These are phyloP conservation scores for Creontiades dilutus DNA, from an alignment of 2,888 invertebrate species.

Conservation along the genomic window DNA sequence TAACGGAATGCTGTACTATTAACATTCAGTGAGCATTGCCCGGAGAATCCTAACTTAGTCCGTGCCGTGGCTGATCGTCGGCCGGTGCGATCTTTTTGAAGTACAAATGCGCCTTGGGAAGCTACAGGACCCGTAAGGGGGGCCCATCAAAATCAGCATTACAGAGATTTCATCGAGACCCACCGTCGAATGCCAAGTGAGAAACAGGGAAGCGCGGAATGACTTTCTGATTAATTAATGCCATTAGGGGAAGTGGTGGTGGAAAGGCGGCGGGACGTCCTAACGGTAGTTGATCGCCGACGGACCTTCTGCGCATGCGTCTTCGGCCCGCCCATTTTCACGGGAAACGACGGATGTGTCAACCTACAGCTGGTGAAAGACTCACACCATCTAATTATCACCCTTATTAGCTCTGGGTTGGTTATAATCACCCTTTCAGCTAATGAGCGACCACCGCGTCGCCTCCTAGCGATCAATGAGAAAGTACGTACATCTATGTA, in stretches of 20 bases:
- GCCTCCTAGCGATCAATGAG: no score
- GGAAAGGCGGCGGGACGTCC: not conserved
- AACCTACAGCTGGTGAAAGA: not conserved
- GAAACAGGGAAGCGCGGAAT: conserved; percentile 11
- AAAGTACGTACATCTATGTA: no score
- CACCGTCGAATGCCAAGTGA: not conserved
- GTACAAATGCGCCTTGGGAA: conserved; percentile 27
- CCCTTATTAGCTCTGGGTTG: not conserved
- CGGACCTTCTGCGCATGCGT: not conserved
- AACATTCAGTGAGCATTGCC: not conserved
- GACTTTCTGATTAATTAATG: conserved; percentile 42
- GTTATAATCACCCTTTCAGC: not conserved
- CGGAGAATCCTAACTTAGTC: conserved; percentile 11
- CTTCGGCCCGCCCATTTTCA: not conserved
- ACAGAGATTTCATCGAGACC: conserved; percentile 21
- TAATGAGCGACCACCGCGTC: not conserved
- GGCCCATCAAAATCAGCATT: conserved; percentile 5
- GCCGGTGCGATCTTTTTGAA: conserved; percentile 28
- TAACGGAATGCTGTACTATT: conserved; percentile 32
- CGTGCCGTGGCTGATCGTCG: conserved; percentile 8
- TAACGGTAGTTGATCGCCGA: conserved; percentile 4
- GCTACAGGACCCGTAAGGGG: conserved; percentile 7
- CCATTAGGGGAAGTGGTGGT: conserved; percentile 9
- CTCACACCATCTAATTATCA: conserved; percentile 17
- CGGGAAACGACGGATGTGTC: conserved; percentile 22